Evolutionary conservation across 2,888 invertebrate species (phyloP).

Genomic region (Tetrapedia diversipes): DNA sequence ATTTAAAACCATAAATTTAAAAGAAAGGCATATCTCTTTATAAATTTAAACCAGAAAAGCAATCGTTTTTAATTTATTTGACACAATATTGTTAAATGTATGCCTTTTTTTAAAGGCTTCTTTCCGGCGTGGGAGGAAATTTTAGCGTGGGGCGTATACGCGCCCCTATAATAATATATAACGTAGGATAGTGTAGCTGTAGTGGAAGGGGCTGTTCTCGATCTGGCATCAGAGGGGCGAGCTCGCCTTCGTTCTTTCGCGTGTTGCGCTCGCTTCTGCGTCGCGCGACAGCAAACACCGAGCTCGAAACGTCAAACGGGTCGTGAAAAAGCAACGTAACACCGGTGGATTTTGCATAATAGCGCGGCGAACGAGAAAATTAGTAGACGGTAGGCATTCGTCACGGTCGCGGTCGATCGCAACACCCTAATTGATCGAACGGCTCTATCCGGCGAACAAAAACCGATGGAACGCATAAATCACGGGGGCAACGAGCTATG

Average conservation of each 20-base stretch:
- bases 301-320: neutral
- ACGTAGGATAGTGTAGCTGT: no score
- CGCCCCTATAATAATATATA: no score
- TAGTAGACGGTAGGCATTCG: constrained; percentile 11
- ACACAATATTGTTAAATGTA: no score
- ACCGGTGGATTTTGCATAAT: constrained; percentile 2
- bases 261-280: neutral
- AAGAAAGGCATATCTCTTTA: no score
- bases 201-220: no score
- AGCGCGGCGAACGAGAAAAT: constrained; percentile 4
- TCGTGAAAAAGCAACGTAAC: neutral
- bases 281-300: neutral
- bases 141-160: no score
- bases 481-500: constrained; percentile 20
- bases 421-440: constrained; percentile 25
- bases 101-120: no score
- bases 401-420: constrained; percentile 11
- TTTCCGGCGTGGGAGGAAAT: no score
- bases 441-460: neutral
- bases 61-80: no score
- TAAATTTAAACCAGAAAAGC: no score
- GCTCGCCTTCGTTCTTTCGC: neutral
- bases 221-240: no score
- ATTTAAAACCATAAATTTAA: no score
- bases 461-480: constrained; percentile 33